Evolutionary conservation across 2,888 invertebrate species (phyloP), one percentile per base, ranked within the genome.

Genomic region (Melinaea menophilus): DNA sequence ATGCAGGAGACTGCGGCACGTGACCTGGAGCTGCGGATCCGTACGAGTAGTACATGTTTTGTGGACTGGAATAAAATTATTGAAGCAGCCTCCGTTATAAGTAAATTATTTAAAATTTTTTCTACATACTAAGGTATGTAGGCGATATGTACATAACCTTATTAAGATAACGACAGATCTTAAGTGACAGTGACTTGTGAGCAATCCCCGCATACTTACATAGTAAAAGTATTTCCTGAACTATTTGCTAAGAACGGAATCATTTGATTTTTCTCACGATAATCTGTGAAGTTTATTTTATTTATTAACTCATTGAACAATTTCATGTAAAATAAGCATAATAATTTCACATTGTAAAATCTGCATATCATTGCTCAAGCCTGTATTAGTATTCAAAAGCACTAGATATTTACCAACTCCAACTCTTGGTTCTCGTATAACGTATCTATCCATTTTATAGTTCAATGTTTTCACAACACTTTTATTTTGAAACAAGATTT

Each of bases 251-350:
- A 69, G 69, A 78, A 81, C 66, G 80, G 71, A 67, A 83, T 79
- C 73, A 82, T 79, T 77, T 85, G 86, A 82, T 84, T 85, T 77
- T 81, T 84, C 77, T 82, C 82, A n/a, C 82, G 84, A 80, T 82
- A 81, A 56, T 82, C 88, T 88, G 78, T 22, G 22, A 22, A 22
- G 22, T 22, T 22, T 22, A 22, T 22, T 22, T 22, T 22, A 22
- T 22, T 22, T 22, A 22, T 22, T 22, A 0, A 22, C 22, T 22
- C 22, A 22, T 22, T 22, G 22, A 22, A 22, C 22, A 22, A 22
- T 22, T 22, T 22, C 22, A 22, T 22, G 22, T 22, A 22, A 22
- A 22, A 22, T 22, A 22, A 22, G 0, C 22, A 22, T 22, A 22
- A 22, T 22, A 22, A 22, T 22, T 22, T 22, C 22, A 22, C 22